These are phyloP conservation scores for Schmidtea mediterranea DNA, from an alignment of 1,140 invertebrate genomes.

Conservation along the genomic window DNA sequence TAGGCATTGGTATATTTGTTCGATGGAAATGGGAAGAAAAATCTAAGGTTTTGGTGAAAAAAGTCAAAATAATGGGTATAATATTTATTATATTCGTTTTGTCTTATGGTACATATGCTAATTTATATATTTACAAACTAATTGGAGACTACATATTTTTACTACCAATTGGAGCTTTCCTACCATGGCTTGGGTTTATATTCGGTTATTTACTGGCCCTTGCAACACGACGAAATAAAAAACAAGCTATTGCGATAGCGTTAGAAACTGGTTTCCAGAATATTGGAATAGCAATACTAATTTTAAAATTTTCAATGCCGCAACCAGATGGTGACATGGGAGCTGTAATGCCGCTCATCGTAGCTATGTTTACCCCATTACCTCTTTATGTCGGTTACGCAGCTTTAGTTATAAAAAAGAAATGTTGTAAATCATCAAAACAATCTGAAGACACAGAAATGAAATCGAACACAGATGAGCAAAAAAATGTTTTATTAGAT, in stretches of 20 bases:
- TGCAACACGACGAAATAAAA: conserved; percentile 35
- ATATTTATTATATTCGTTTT: conserved; percentile 4
- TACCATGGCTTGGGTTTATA: conserved; percentile 55
- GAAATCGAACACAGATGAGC: too few relatives aligned
- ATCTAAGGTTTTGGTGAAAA: neutral
- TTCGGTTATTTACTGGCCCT: conserved; percentile 37
- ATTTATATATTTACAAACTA: neutral
- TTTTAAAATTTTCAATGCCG: conserved; percentile 31
- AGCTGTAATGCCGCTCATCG: conserved; percentile 14
- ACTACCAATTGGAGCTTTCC: conserved; percentile 42
- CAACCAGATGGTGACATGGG: conserved; percentile 18
- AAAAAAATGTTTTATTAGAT: too few relatives aligned
- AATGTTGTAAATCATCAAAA: too few relatives aligned
- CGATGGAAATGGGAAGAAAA: neutral
- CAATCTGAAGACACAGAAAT: too few relatives aligned
- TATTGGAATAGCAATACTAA: conserved; percentile 62
- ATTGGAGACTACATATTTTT: conserved; percentile 32
- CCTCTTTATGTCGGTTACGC: conserved; percentile 11
- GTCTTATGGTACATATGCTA: neutral
- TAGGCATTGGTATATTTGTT: neutral
- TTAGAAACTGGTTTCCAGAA: too few relatives aligned
- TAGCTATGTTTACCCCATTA: conserved; percentile 13
- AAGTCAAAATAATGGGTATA: conserved; percentile 1
- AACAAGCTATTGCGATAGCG: conserved; percentile 48
- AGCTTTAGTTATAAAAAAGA: neutral